These are phyloP conservation scores for Tachuris rubrigastra DNA, from an alignment of 2,113 vertebrate species.

Conservation along the genomic window DNA sequence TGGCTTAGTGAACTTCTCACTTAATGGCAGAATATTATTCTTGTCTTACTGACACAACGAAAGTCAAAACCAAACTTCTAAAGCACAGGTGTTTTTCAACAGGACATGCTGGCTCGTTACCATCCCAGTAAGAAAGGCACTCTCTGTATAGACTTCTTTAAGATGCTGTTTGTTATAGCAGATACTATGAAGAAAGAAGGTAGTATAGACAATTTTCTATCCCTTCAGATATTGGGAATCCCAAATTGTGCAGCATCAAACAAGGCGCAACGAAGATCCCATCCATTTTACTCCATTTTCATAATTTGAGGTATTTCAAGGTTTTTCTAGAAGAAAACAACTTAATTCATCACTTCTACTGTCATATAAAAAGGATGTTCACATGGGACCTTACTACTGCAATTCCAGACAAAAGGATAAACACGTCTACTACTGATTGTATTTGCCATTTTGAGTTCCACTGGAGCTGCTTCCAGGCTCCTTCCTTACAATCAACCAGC, in stretches of 20 bases:
- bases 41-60: neutral
- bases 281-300: neutral
- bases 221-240: neutral
- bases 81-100: neutral
- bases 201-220: neutral
- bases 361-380: neutral
- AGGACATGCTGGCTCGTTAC: neutral
- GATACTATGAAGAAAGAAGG: neutral
- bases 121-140: neutral
- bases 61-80: neutral
- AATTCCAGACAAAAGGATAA: neutral
- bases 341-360: neutral
- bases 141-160: neutral
- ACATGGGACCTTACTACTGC: neutral
- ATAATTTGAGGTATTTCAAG: neutral
- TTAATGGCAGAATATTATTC: neutral
- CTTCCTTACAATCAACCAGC: too few species aligned
- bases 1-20: neutral
- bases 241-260: neutral
- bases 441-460: neutral
- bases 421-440: neutral
- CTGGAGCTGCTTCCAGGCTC: neutral
- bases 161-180: neutral
- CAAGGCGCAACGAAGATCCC: neutral
- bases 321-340: neutral